Conservation (phyloP, 2,113 vertebrate genomes). For the Lampris megalopsis region DNA sequence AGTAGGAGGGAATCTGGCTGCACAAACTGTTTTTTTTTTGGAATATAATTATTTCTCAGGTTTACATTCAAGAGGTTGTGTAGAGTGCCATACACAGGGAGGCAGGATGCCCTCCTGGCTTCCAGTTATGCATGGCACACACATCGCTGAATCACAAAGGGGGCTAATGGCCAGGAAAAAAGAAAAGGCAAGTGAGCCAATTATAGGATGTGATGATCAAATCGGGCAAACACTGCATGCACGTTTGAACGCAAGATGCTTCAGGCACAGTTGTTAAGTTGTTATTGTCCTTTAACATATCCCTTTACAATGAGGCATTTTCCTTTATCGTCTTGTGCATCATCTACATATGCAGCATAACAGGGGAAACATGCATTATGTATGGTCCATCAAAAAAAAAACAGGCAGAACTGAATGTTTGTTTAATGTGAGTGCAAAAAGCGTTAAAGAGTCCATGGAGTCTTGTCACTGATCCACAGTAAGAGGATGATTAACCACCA, state of each 20-base stretch:
- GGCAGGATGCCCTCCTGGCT: constrained; percentile 31
- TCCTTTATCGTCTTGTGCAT: constrained; percentile 23
- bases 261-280: not conserved
- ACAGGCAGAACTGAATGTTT: constrained; percentile 13
- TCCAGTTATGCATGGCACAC: constrained; percentile 19
- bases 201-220: constrained; percentile 4
- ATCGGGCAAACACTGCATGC: not conserved
- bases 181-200: constrained; percentile 6
- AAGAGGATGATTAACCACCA: constrained; percentile 44
- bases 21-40: not conserved
- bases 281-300: constrained; percentile 14
- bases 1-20: not conserved
- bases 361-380: not conserved
- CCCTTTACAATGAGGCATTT: not conserved
- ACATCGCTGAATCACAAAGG: not conserved
- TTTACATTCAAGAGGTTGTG: constrained; percentile 1
- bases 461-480: constrained; percentile 24
- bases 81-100: constrained; percentile 11
- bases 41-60: constrained; percentile 13
- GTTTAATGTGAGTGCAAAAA: not conserved
- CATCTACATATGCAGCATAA: constrained; percentile 9
- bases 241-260: not conserved
- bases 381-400: constrained; percentile 13
- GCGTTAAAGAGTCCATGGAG: constrained; percentile 26
- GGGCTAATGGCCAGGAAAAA: not conserved